Base-by-base conservation (phyloP, 2,888 invertebrate species). In the Napeogenes inachia region DNA sequence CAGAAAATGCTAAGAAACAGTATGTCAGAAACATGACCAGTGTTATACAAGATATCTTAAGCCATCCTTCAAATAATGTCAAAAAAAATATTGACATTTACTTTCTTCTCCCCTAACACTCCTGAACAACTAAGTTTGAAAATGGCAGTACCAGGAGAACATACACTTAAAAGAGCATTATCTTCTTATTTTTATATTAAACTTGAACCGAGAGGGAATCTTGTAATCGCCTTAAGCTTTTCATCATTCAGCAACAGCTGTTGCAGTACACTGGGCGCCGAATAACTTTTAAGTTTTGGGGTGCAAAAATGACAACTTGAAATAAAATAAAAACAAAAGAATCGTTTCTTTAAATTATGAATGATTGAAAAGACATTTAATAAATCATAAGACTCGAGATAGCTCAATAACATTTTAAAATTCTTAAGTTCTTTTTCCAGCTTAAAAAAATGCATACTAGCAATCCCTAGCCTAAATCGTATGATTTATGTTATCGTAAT, bases 171-270 rank as follows among this genome's bases (percentile, higher is more conserved):
- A 86, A 81, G 72, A 72, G 78, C 81, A 82, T 86, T 86, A 86
- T 81, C 79, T 85, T 79, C 82, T 87, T 85, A 84, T 86, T 87
- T 86, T 87, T 83, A 80, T 85, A 87, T 87, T 84, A 87, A 85
- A 87, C 75, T 85, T 79, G 80, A 75, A 81, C 75, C 71, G 75
- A 71, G 75, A 79, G 78, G 77, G 78, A 79, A 75, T 78, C 78
- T 73, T 82, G 81, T 87, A 87, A 88, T 87, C 87, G 84, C 82
- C 82, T 85, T 84, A 87, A 89, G 85, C 84, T 86, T 84, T 84
- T 78, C 86, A 79, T 82, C 85, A 81, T 85, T 85, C 81, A 76
- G 74, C 72, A 77, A 76, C 88, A 88, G 84, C 81, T 88, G 89
- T 79, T 82, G 78, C 82, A 72, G 63, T 63, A 66, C 64, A 54